Percentiles rank a stretch among this genome's conserved stretches.
Conservation (phyloP, 2,888 invertebrate genomes). For the Anthophora plumipes region DNA sequence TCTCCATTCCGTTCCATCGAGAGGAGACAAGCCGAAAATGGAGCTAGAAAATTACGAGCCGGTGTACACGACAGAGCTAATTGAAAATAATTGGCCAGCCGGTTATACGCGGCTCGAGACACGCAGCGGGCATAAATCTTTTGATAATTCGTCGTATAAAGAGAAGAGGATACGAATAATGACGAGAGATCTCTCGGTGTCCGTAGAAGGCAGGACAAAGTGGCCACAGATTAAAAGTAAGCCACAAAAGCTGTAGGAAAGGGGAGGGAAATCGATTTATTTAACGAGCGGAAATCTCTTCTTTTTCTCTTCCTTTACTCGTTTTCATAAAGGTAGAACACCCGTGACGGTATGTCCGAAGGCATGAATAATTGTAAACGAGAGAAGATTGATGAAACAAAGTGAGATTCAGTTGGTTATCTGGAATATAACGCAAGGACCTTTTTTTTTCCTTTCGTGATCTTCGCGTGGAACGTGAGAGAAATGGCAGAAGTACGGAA, state of each 20-base stretch:
- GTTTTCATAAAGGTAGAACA: not conserved
- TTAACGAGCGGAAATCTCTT: constrained; percentile 35
- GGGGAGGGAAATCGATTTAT: constrained; percentile 57
- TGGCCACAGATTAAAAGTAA: constrained; percentile 25
- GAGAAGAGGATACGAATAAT: constrained; percentile 68
- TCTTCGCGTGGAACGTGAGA: not conserved
- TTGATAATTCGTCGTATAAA: constrained; percentile 72
- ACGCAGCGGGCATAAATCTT: constrained; percentile 73
- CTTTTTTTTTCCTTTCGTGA: constrained; percentile 2
- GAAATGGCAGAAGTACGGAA: not conserved
- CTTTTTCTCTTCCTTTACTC: not conserved
- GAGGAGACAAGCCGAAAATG: constrained; percentile 62
- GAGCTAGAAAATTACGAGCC: constrained; percentile 67
- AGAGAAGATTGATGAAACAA: constrained; percentile 25
- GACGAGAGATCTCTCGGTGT: constrained; percentile 50
- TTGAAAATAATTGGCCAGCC: constrained; percentile 75
- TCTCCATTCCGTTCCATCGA: not conserved
- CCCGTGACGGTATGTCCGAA: constrained; percentile 6
- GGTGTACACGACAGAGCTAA: constrained; percentile 64
- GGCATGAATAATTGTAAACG: constrained; percentile 30
- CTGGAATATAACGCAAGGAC: constrained; percentile 6
- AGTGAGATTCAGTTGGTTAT: constrained; percentile 1
- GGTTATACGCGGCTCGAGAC: constrained; percentile 69
- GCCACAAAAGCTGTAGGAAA: constrained; percentile 17
- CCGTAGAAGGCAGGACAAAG: constrained; percentile 46